phyloP scores from a whole-genome alignment of 2,797 vertebrate genomes.

The Coracias cyanogaster region DNA sequence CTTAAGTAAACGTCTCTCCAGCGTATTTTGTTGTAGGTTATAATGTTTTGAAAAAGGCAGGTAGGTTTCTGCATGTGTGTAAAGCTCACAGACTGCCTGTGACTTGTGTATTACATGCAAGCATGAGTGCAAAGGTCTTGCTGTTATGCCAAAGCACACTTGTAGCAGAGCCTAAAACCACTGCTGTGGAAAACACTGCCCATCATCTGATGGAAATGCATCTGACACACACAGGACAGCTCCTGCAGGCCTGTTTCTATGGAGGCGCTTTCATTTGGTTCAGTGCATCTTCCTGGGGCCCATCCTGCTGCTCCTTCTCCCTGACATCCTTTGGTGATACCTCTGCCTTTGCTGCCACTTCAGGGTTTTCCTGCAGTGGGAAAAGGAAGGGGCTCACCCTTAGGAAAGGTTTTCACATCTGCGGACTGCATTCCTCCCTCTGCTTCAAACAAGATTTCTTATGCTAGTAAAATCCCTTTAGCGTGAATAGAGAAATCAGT shows the following conservation, averaged over 20 bases:
- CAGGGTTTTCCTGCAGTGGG: neutral
- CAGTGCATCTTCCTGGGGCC: neutral
- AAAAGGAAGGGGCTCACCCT: neutral
- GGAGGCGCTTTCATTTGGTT: neutral
- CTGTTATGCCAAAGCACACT: neutral
- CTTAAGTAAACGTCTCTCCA: neutral
- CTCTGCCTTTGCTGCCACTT: neutral
- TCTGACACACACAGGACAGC: neutral
- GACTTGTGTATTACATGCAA: neutral
- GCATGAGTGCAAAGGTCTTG: neutral
- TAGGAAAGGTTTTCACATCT: neutral
- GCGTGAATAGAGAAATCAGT: fast-evolving
- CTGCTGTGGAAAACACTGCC: neutral
- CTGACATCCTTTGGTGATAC: neutral
- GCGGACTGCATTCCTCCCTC: neutral
- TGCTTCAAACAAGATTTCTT: neutral
- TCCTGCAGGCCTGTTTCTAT: neutral
- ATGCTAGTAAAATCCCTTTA: neutral
- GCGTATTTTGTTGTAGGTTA: neutral
- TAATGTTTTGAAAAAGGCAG: neutral
- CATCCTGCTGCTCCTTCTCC: neutral
- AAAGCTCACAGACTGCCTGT: neutral
- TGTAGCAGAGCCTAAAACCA: neutral
- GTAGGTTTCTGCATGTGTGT: neutral
- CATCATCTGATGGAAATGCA: neutral